phyloP scores from a whole-genome alignment of 1,140 invertebrate species.

The Orussus abietinus region DNA sequence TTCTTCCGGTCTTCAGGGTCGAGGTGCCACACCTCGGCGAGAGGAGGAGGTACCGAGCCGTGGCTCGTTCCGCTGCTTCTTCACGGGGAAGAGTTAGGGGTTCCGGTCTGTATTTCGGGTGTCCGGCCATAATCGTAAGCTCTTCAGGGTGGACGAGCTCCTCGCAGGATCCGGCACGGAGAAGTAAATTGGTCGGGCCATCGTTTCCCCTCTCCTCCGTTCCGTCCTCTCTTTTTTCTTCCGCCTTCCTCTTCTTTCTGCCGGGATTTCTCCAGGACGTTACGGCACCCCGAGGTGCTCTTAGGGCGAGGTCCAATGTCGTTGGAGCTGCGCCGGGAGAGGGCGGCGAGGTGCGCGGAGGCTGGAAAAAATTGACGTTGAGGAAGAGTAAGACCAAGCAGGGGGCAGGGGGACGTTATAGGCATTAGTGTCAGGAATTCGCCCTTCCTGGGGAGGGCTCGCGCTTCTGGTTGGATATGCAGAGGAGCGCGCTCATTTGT shows the following conservation, averaged over 20 bases:
- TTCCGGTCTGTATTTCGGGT: no score
- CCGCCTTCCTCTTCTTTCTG: conserved; percentile 1
- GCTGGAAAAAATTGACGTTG: neutral
- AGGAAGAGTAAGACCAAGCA: conserved; percentile 3
- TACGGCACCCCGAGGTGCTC: neutral
- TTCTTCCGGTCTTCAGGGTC: no score
- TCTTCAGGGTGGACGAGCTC: neutral
- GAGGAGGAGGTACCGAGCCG: no score
- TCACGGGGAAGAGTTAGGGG: no score
- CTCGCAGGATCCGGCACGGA: neutral
- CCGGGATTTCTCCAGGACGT: conserved; percentile 11
- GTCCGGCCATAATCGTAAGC: no score
- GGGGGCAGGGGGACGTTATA: neutral
- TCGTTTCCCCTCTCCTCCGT: neutral
- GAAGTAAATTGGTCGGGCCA: neutral
- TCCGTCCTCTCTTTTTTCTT: conserved; percentile 6
- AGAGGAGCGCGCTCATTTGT: conserved; percentile 38
- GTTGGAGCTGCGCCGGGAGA: neutral
- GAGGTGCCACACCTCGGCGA: no score
- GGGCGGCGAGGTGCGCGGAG: conserved; percentile 4
- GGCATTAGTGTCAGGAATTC: neutral
- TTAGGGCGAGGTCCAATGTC: neutral
- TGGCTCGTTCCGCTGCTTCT: conserved; percentile 11
- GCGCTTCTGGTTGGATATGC: conserved; percentile 36
- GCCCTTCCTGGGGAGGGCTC: neutral